Conservation (phyloP, 1,140 invertebrate species). For the Ctenoplectra terminalis region DNA sequence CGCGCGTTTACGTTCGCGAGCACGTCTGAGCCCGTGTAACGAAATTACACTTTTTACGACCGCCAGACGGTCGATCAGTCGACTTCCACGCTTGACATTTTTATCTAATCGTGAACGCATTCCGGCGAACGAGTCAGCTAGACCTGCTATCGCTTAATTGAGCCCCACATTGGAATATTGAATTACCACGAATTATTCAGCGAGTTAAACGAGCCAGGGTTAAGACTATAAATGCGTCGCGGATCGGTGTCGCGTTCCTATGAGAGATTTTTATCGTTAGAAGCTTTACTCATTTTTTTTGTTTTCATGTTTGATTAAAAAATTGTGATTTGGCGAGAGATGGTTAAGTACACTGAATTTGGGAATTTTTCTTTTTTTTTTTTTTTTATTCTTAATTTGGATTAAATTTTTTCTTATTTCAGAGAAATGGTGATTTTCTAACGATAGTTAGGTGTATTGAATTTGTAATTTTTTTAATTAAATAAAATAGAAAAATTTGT, state of each 20-base stretch:
- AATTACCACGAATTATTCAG: conserved; percentile 44
- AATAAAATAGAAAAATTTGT: too few relatives aligned
- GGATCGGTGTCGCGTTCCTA: neutral
- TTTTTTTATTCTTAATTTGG: too few relatives aligned
- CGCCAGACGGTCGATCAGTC: neutral
- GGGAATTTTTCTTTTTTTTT: too few relatives aligned
- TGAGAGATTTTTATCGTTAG: neutral
- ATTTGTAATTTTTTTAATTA: too few relatives aligned
- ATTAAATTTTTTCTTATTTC: too few relatives aligned
- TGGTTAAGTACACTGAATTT: too few relatives aligned
- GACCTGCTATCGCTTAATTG: neutral
- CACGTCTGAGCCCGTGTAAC: conserved; percentile 1
- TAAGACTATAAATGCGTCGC: conserved; percentile 13
- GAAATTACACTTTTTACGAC: conserved; percentile 46
- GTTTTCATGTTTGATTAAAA: too few relatives aligned
- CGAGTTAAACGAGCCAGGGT: conserved; percentile 29
- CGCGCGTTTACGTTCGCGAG: conserved; percentile 45
- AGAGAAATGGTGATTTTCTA: too few relatives aligned
- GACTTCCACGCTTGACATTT: conserved; percentile 4
- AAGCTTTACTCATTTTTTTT: too few relatives aligned
- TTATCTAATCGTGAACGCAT: conserved; percentile 50
- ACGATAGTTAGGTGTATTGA: too few relatives aligned
- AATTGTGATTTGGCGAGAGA: too few relatives aligned
- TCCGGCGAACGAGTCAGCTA: conserved; percentile 3
- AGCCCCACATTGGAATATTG: conserved; percentile 8